These are phyloP conservation scores for Siphonodentalium dalli DNA, from an alignment of 2,888 invertebrate species.

Conservation along the genomic window DNA sequence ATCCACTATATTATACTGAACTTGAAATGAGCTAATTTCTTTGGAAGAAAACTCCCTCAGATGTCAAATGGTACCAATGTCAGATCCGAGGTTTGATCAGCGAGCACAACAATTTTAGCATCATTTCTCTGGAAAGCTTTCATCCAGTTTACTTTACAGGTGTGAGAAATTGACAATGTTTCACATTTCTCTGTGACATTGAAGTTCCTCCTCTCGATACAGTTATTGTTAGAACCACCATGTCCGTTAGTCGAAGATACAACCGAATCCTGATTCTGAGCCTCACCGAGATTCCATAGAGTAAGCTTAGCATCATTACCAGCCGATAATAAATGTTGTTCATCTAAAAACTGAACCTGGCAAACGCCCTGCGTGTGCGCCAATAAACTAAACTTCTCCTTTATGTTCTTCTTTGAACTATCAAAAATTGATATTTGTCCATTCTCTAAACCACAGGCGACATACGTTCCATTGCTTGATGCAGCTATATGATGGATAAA, in stretches of 20 bases:
- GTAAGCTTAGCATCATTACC: slow-evolving; percentile 55
- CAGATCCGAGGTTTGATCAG: slow-evolving; percentile 52
- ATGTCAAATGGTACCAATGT: slow-evolving; percentile 37
- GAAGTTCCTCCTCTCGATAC: slow-evolving; percentile 36
- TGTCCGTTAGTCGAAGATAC: slow-evolving; percentile 10
- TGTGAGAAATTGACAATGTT: slow-evolving; percentile 38
- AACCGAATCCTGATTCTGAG: slow-evolving; percentile 23
- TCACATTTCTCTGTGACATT: slow-evolving; percentile 40
- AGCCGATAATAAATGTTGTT: slow-evolving; percentile 46
- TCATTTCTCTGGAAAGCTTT: slow-evolving; percentile 38
- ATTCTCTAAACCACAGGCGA: slow-evolving; percentile 59
- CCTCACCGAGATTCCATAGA: slow-evolving; percentile 52
- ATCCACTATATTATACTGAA: too few relatives aligned
- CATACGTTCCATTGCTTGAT: slow-evolving; percentile 39
- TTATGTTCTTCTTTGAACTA: slow-evolving; percentile 41
- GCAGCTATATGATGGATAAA: slow-evolving; percentile 54
- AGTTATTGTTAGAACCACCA: slow-evolving; percentile 14
- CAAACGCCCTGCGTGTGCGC: slow-evolving; percentile 59
- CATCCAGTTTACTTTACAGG: slow-evolving; percentile 59
- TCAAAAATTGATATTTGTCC: slow-evolving; percentile 56
- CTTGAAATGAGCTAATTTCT: too few relatives aligned
- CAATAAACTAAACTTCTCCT: slow-evolving; percentile 44
- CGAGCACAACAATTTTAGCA: slow-evolving; percentile 42
- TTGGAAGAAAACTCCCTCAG: too few relatives aligned
- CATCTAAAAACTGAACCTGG: slow-evolving; percentile 56